Conservation (phyloP, 1,140 invertebrate species). For the Cyclargus thomasi region DNA sequence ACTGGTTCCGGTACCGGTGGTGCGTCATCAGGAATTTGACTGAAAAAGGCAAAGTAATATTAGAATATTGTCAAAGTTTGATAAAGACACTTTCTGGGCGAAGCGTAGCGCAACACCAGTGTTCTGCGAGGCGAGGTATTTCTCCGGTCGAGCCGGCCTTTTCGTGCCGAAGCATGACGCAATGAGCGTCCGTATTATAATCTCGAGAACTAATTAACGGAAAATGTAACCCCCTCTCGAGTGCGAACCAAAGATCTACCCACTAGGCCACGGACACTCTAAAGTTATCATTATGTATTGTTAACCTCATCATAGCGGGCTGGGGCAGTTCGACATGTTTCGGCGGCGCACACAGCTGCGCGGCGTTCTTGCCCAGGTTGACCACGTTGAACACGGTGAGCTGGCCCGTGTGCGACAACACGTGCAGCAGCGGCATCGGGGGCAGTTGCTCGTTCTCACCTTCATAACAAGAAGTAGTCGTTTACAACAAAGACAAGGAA, state of each 20-base stretch:
- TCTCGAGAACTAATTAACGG: too few species aligned
- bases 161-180: too few species aligned
- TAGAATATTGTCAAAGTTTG: too few species aligned
- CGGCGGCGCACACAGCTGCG: slow-evolving; percentile 76
- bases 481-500: not conserved
- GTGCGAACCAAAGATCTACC: too few species aligned
- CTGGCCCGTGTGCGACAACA: slow-evolving; percentile 83
- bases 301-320: slow-evolving; percentile 47
- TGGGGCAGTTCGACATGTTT: slow-evolving; percentile 68
- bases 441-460: slow-evolving; percentile 77
- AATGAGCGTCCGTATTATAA: too few species aligned
- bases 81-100: too few species aligned
- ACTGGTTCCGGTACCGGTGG: slow-evolving; percentile 24
- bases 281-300: not conserved
- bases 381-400: slow-evolving; percentile 83
- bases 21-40: slow-evolving; percentile 38
- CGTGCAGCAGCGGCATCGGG: slow-evolving; percentile 80
- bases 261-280: too few species aligned
- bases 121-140: too few species aligned
- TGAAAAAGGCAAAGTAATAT: slow-evolving; percentile 20
- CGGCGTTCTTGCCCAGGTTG: slow-evolving; percentile 75
- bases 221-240: too few species aligned
- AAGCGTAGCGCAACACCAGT: too few species aligned
- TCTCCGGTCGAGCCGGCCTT: too few species aligned
- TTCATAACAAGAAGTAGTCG: too few species aligned